These are phyloP conservation scores for Portevinia maculata DNA, from an alignment of 2,888 invertebrate species.

Conservation along the genomic window DNA sequence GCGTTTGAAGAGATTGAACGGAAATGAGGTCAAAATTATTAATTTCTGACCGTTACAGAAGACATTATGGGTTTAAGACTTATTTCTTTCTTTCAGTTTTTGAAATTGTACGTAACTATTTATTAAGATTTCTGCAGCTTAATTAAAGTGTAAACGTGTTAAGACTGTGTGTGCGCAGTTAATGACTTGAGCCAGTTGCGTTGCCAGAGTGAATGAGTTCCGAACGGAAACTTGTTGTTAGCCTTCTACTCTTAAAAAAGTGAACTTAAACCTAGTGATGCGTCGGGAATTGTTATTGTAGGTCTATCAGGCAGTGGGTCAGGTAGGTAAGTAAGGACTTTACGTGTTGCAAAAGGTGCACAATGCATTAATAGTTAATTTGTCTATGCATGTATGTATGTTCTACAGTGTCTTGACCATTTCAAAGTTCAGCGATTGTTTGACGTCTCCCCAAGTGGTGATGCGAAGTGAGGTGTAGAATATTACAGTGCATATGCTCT, in stretches of 20 bases:
- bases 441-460: too few relatives aligned
- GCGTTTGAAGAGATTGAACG: constrained; percentile 52
- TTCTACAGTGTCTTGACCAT: too few relatives aligned
- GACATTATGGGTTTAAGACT: constrained; percentile 36
- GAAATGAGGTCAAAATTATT: constrained; percentile 59
- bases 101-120: constrained; percentile 37
- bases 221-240: constrained; percentile 5
- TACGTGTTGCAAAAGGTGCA: too few relatives aligned
- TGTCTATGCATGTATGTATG: too few relatives aligned
- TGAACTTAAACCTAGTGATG: constrained; percentile 30
- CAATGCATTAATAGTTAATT: too few relatives aligned
- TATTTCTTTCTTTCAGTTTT: constrained; percentile 6
- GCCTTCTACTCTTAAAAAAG: constrained; percentile 34
- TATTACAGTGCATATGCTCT: too few relatives aligned
- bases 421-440: too few relatives aligned
- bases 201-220: neutral
- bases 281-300: neutral
- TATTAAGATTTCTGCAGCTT: constrained; percentile 38
- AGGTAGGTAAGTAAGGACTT: neutral
- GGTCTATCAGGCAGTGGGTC: constrained; percentile 39
- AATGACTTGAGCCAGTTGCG: constrained; percentile 3
- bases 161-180: constrained; percentile 25
- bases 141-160: constrained; percentile 22
- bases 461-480: too few relatives aligned
- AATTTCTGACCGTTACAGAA: constrained; percentile 52